Evolutionary conservation across 35 echinoderm and acorn worm species (phyloP).

Genomic region (Chiridota heheva): DNA sequence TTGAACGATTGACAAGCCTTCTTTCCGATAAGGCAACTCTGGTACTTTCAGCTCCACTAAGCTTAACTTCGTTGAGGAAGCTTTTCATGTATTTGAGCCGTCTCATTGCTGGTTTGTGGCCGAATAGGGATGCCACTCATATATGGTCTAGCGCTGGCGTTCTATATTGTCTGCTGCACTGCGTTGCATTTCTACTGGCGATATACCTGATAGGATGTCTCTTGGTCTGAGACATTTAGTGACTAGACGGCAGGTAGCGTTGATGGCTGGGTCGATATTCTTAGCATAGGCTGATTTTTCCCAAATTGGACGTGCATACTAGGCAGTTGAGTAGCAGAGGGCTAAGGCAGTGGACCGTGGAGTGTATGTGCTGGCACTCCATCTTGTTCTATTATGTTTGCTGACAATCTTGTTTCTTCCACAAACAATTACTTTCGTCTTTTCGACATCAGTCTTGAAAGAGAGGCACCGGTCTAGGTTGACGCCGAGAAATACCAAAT

Average conservation of each 20-base stretch:
- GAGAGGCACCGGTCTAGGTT: neutral
- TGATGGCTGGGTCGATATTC: neutral
- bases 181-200: neutral
- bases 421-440: slow-evolving; percentile 1
- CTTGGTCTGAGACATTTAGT: no score
- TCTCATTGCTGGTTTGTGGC: no score
- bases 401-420: neutral
- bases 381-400: neutral
- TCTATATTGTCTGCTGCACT: neutral
- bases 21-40: no score
- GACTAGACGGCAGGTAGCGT: neutral
- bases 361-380: slow-evolving; percentile 19
- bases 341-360: slow-evolving; percentile 20
- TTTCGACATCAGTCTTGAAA: slow-evolving; percentile 28
- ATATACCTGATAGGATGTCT: no score
- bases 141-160: neutral
- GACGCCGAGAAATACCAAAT: slow-evolving; percentile 38
- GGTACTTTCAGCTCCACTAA: no score
- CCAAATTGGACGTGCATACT: slow-evolving; percentile 36
- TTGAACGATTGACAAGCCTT: no score
- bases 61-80: no score
- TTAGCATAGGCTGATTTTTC: neutral
- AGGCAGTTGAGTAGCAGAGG: no score
- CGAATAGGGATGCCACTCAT: neutral
- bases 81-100: no score